Evolutionary conservation across 2,113 vertebrate species (phyloP).

Genomic region (Cyanocitta stelleri): DNA sequence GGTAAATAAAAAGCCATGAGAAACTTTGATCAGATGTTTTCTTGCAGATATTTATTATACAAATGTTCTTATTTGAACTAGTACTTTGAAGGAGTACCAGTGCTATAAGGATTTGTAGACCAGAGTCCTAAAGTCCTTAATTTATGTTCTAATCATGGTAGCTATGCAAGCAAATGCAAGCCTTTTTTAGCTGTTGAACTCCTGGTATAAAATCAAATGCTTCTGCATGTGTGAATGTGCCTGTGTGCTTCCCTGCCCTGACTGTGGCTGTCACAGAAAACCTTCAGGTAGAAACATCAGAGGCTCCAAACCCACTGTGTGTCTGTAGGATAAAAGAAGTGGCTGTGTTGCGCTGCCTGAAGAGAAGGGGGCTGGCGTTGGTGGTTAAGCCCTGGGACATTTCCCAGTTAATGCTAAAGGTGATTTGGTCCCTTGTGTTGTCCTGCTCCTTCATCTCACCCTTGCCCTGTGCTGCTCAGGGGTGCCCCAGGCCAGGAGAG

Average conservation of each 20-base stretch:
- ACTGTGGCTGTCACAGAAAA: neutral
- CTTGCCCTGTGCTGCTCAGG: neutral
- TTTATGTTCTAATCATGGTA: neutral
- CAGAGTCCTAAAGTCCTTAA: neutral
- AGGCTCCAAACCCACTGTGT: neutral
- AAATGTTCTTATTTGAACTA: neutral
- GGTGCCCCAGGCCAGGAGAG: neutral
- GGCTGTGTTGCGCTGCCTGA: neutral
- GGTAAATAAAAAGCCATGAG: neutral
- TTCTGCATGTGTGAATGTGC: neutral
- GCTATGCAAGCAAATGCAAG: neutral
- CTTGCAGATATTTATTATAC: neutral
- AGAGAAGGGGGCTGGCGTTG: neutral
- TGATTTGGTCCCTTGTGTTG: neutral
- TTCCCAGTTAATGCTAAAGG: neutral
- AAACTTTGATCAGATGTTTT: neutral
- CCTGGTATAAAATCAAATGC: neutral
- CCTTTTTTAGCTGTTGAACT: neutral
- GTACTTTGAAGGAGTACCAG: neutral
- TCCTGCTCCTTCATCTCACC: neutral
- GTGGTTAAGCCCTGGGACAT: neutral
- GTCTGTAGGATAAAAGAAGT: neutral
- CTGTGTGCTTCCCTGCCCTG: neutral
- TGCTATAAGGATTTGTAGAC: neutral
- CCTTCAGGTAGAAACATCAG: neutral